A percentile compares a stretch with the other conserved stretches of the same genome.
Evolutionary conservation across 1,140 invertebrate species (phyloP).

Genomic region (Macrobrachium nipponense): DNA sequence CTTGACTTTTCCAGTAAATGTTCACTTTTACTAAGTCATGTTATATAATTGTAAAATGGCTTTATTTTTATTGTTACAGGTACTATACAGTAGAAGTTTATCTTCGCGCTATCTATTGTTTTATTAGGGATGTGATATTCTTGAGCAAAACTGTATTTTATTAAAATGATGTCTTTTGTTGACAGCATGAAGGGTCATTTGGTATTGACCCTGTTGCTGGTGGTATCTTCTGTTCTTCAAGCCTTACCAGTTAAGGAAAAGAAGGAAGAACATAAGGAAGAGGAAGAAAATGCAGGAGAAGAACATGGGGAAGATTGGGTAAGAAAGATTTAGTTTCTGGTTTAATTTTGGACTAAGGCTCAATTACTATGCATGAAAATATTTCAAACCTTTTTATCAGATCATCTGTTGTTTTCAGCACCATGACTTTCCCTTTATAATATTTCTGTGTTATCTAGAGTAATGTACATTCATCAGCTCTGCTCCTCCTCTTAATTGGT

Average conservation of each 20-base stretch:
- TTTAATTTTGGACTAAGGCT: not conserved
- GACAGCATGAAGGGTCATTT: constrained; percentile 26
- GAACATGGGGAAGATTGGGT: constrained; percentile 24
- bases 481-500: not conserved
- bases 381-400: not conserved
- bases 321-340: not conserved
- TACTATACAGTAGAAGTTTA: no score
- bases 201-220: constrained; percentile 1
- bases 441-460: not conserved
- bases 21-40: no score
- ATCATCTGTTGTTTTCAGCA: not conserved
- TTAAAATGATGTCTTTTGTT: not conserved
- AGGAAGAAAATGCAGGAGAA: constrained; percentile 17
- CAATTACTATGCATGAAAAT: no score
- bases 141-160: no score
- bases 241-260: constrained; percentile 50
- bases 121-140: no score
- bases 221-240: not conserved
- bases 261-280: constrained; percentile 24
- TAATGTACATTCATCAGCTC: no score
- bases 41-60: no score
- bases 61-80: no score
- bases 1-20: no score
- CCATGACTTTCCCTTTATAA: not conserved
- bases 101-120: no score